Base-by-base conservation (phyloP, 2,113 vertebrate species). In the Pelecanoides urinatrix region DNA sequence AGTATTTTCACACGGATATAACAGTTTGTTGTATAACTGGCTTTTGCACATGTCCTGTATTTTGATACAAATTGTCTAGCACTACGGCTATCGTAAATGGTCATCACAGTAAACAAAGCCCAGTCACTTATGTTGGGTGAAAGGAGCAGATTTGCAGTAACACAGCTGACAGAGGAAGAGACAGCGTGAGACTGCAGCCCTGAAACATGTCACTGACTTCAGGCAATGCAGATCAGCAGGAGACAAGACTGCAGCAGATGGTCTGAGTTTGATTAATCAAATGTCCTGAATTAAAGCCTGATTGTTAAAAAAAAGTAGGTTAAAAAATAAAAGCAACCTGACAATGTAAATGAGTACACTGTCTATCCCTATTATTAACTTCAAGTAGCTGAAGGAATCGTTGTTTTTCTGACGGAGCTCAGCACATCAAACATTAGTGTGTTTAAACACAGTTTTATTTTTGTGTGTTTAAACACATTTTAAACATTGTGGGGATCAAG, bases 231-330 rank as follows among this genome's bases (percentile, higher is more conserved):
- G 92, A 95, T 90, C 96, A 94, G 95, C 96, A 95, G 96, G 95
- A 94, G 94, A 90, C 58, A 62, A 84, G 87, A 34, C 87, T 90
- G 94, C 87, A 95, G 94, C 97, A 97, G 96, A 97, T 97, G 97
- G 97, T 94, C 95, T 55, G 91, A 94, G 94, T 96, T 97, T 97
- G 96, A 97, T 97, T 96, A 97, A 96, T 97, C 93, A 90, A 96
- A 96, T 90, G 94, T 79, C 95, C 95, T 52, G 91, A 97, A 94
- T 96, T 93, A 95, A 90, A 97, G 91, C 87, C 89, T 78, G 65
- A 83, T 96, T 91, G 92, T 94, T 91, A 73, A 45, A 40, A 58
- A 86, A 84, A 96, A 75, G 44, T 50, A 34, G 79, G 90, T 50
- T 94, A 65, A 87, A 85, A 95, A 94, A 91, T 56, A 82, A 92